Conservation (phyloP, 2,113 vertebrate genomes). For the Odontophorus gujanensis region DNA sequence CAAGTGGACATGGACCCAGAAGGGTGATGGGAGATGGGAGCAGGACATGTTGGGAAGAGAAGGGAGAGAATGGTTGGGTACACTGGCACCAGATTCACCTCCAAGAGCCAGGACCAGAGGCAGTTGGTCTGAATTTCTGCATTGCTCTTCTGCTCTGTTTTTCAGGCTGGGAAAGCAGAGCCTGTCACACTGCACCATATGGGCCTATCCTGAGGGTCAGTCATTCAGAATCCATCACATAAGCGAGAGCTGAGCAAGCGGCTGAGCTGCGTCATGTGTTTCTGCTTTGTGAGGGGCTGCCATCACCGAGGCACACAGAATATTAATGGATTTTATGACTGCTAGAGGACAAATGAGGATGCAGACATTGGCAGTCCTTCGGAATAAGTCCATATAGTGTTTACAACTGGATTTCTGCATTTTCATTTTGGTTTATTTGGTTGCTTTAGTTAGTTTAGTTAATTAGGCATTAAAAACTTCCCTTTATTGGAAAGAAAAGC, state of each 20-base stretch:
- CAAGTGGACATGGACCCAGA: not conserved
- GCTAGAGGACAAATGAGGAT: not conserved
- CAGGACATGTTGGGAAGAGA: not conserved
- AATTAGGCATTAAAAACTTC: not conserved
- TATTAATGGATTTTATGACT: slow-evolving; percentile 1
- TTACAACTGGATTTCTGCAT: not conserved
- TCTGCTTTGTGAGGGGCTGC: not conserved
- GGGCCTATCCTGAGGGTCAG: slow-evolving; percentile 43
- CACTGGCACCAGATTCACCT: not conserved
- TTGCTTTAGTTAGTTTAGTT: not conserved
- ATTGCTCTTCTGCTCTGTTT: not conserved
- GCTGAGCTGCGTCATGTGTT: not conserved
- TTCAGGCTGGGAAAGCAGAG: not conserved
- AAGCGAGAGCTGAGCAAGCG: not conserved
- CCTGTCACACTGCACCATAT: not conserved
- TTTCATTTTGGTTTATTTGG: not conserved
- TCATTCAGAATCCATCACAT: slow-evolving; percentile 9
- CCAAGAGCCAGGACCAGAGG: not conserved
- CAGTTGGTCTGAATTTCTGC: not conserved
- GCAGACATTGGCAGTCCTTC: not conserved
- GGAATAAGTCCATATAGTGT: not conserved
- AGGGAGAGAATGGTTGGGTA: not conserved
- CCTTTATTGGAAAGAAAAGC: not conserved
- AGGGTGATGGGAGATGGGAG: not conserved
- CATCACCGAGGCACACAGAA: not conserved